Conservation (phyloP, 1,140 invertebrate genomes). For the Colletes gigas region DNA sequence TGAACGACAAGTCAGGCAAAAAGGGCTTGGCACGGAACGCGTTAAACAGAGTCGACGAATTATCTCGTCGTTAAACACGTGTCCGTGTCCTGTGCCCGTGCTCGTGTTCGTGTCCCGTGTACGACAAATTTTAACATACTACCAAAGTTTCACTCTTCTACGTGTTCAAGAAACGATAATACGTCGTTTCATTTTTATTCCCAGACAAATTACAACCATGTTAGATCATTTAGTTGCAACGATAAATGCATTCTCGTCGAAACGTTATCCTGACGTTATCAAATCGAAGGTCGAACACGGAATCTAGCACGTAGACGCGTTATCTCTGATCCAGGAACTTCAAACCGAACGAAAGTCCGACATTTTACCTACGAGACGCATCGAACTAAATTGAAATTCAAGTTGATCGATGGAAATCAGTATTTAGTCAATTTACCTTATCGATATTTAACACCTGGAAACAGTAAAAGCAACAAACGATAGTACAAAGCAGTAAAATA, state of each 20-base stretch:
- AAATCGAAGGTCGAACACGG: conserved; percentile 41
- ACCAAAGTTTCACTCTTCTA: background rate
- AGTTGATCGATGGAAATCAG: background rate
- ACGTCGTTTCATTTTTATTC: background rate
- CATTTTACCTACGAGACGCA: background rate
- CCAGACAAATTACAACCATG: background rate
- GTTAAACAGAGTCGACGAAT: conserved; percentile 19
- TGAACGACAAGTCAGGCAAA: too few relatives aligned
- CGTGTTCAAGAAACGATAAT: background rate
- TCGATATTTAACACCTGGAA: background rate
- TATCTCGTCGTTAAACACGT: background rate
- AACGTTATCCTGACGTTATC: conserved; percentile 44
- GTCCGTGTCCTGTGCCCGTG: background rate
- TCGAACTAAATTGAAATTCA: background rate
- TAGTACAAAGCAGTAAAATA: background rate
- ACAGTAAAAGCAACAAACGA: background rate
- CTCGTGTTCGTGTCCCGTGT: background rate
- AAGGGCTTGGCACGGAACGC: too few relatives aligned
- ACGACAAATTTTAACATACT: background rate
- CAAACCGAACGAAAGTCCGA: conserved; percentile 15
- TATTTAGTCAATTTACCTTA: background rate
- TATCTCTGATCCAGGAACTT: conserved; percentile 48
- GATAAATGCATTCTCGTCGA: conserved; percentile 33
- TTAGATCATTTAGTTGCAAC: background rate
- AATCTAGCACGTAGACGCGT: conserved; percentile 33